These are phyloP conservation scores for Corythaeola cristata DNA, from an alignment of 2,113 vertebrate genomes.

Conservation along the genomic window DNA sequence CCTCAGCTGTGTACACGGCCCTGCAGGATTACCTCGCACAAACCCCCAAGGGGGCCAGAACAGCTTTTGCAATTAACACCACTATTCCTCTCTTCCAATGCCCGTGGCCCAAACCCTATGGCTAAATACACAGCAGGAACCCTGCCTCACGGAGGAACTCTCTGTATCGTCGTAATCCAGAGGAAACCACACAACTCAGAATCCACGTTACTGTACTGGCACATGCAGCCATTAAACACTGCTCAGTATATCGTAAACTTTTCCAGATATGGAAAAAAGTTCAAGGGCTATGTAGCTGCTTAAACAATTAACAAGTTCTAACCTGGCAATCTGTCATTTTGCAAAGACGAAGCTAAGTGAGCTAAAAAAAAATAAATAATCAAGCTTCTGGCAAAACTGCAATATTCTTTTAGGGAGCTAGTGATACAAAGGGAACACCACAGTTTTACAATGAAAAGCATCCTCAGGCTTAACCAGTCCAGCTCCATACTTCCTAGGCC, in stretches of 20 bases:
- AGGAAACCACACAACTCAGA: background rate
- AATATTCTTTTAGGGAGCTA: background rate
- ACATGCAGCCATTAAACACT: background rate
- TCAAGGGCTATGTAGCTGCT: background rate
- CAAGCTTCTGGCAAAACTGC: background rate
- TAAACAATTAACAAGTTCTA: background rate
- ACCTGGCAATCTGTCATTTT: background rate
- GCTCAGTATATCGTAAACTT: background rate
- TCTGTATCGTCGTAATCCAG: accelerated
- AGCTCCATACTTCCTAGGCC: background rate
- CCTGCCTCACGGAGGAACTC: background rate
- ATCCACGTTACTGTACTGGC: background rate
- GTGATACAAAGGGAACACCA: background rate
- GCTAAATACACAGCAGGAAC: background rate
- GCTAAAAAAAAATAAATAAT: background rate
- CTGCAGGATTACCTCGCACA: too few species aligned
- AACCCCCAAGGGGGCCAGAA: background rate
- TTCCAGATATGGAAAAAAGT: conserved; percentile 16
- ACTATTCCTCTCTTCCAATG: background rate
- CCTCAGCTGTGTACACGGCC: background rate
- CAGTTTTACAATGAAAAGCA: background rate
- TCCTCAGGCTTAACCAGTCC: background rate
- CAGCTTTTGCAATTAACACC: background rate
- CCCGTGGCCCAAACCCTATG: accelerated
- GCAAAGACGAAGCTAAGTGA: background rate